These are phyloP conservation scores for Tokudaia tokunoshimensis DNA, from an alignment of 2,797 vertebrate species.

Conservation along the genomic window DNA sequence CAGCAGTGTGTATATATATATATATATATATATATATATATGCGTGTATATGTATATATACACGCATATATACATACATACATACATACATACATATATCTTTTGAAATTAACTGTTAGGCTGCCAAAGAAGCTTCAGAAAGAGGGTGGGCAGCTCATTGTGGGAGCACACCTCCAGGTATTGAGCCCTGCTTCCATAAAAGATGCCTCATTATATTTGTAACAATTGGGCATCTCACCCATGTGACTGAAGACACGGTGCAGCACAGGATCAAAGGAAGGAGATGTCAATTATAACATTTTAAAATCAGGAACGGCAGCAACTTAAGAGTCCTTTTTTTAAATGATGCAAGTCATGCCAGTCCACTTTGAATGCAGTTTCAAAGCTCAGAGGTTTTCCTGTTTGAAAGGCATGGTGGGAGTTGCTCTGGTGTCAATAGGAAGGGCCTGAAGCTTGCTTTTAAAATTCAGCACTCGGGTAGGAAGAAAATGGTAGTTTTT, in stretches of 20 bases:
- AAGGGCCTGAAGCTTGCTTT: constrained; percentile 67
- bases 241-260: constrained; percentile 15
- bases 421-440: constrained; percentile 65
- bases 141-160: neutral
- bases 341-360: constrained; percentile 1
- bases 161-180: neutral
- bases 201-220: neutral
- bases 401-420: constrained; percentile 54
- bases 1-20: neutral
- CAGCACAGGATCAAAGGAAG: constrained; percentile 28
- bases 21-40: neutral
- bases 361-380: constrained; percentile 58
- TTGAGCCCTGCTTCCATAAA: neutral
- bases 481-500: constrained; percentile 60
- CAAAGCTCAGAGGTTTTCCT: constrained; percentile 42
- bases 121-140: neutral
- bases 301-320: constrained; percentile 11
- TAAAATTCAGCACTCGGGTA: constrained; percentile 63
- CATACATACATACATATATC: no score
- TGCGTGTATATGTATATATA: neutral
- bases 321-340: constrained; percentile 31
- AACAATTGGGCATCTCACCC: neutral
- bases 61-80: no score
- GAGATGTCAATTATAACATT: constrained; percentile 17
- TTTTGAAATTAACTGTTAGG: neutral